These are phyloP conservation scores for Sprattus sprattus DNA, from an alignment of 2,113 vertebrate genomes.

Conservation along the genomic window DNA sequence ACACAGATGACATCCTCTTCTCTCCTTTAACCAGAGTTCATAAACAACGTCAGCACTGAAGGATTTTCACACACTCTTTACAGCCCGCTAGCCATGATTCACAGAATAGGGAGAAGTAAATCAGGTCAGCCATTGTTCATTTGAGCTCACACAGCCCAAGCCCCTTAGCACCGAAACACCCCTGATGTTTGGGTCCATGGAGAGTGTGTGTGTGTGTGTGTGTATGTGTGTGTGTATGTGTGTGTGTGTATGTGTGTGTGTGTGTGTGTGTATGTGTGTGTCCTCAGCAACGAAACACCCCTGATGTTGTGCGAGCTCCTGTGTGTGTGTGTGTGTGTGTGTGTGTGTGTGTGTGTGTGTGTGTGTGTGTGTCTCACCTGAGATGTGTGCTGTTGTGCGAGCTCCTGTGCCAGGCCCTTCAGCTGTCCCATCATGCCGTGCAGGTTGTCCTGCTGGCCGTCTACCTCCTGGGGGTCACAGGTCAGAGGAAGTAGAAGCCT, in stretches of 20 bases:
- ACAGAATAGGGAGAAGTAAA: background rate
- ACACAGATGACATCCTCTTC: no score
- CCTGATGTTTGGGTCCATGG: no score
- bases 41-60: no score
- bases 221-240: background rate
- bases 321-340: background rate
- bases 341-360: background rate
- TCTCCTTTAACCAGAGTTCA: no score
- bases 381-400: slow-evolving; percentile 49
- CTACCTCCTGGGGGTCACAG: slow-evolving; percentile 5
- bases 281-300: no score
- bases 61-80: no score
- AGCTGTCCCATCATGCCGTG: slow-evolving; percentile 56
- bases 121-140: slow-evolving; percentile 33
- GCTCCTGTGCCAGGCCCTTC: slow-evolving; percentile 58
- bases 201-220: slow-evolving; percentile 22
- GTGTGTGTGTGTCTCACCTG: slow-evolving; percentile 60
- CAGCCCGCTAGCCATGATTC: no score
- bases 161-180: no score
- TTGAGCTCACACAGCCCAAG: slow-evolving; percentile 10
- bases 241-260: no score
- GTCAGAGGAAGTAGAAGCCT: slow-evolving; percentile 60
- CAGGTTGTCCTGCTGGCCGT: slow-evolving; percentile 45
- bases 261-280: background rate
- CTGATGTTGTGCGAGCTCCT: no score